These are phyloP conservation scores for Vollenhovia emeryi DNA, from an alignment of 1,140 invertebrate species.

Conservation along the genomic window DNA sequence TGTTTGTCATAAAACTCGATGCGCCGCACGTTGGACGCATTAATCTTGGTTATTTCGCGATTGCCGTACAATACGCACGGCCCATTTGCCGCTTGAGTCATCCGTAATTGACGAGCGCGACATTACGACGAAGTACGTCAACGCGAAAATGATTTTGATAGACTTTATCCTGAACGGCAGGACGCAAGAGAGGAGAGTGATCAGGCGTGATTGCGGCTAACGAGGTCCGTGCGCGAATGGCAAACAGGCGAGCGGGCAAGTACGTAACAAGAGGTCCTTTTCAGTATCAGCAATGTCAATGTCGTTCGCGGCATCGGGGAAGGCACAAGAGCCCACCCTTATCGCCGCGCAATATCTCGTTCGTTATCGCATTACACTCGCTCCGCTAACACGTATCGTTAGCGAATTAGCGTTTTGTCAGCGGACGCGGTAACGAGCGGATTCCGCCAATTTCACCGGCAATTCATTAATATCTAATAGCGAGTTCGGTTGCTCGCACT, in stretches of 20 bases:
- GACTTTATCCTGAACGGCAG: background rate
- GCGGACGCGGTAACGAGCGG: background rate
- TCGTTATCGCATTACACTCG: constrained; percentile 8
- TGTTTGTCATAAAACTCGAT: too few relatives aligned
- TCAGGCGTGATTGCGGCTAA: constrained; percentile 33
- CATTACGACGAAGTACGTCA: background rate
- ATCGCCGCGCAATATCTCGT: constrained; percentile 30
- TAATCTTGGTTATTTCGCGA: background rate
- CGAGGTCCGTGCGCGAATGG: constrained; percentile 21
- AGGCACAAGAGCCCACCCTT: background rate
- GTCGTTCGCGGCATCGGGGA: constrained; percentile 11
- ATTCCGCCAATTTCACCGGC: background rate
- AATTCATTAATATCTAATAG: background rate
- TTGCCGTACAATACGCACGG: background rate
- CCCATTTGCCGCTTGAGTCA: background rate
- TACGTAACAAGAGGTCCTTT: constrained; percentile 23
- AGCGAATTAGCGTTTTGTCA: background rate
- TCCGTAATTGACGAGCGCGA: background rate
- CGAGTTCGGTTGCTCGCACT: too few relatives aligned
- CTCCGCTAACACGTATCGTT: background rate
- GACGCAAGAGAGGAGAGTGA: background rate
- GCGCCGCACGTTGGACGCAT: background rate
- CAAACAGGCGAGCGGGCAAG: constrained; percentile 17
- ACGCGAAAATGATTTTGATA: constrained; percentile 15
- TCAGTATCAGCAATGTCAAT: constrained; percentile 34